Conservation (phyloP, 1,140 invertebrate species). For the Schlechtendalia chinensis region DNA sequence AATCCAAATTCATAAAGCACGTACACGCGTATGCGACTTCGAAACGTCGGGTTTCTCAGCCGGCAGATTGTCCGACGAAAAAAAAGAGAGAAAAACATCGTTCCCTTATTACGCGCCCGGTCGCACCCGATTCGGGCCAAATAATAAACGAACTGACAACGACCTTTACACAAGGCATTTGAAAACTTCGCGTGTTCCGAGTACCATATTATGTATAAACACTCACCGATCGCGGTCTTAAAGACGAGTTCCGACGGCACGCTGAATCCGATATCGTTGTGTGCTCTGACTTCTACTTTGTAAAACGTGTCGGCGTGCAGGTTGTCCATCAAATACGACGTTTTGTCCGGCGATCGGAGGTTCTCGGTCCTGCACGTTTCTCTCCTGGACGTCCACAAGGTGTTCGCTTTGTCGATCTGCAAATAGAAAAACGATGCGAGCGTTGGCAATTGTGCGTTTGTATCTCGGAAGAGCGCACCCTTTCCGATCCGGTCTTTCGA, state of each 20-base stretch:
- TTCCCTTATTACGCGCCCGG: too few relatives aligned
- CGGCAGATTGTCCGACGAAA: too few relatives aligned
- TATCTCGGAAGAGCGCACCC: too few relatives aligned
- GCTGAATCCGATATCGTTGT: conserved; percentile 80
- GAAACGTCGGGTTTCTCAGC: too few relatives aligned
- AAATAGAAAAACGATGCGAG: background rate
- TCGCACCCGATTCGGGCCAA: too few relatives aligned
- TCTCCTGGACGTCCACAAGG: background rate
- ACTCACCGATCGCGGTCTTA: conserved; percentile 61
- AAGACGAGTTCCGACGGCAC: conserved; percentile 71
- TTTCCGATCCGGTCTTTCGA: too few relatives aligned
- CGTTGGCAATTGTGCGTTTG: too few relatives aligned
- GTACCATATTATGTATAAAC: background rate
- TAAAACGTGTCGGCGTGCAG: conserved; percentile 76
- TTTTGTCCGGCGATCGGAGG: conserved; percentile 13
- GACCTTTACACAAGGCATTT: too few relatives aligned
- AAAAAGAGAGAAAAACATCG: too few relatives aligned
- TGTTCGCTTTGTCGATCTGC: conserved; percentile 26
- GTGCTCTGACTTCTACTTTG: conserved; percentile 76
- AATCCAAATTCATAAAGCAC: too few relatives aligned
- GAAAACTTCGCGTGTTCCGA: background rate
- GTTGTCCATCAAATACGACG: conserved; percentile 53
- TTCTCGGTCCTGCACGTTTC: background rate
- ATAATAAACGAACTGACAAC: too few relatives aligned
- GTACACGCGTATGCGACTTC: too few relatives aligned